Conservation (phyloP, 2,113 vertebrate species). For the Vicugna pacos region DNA sequence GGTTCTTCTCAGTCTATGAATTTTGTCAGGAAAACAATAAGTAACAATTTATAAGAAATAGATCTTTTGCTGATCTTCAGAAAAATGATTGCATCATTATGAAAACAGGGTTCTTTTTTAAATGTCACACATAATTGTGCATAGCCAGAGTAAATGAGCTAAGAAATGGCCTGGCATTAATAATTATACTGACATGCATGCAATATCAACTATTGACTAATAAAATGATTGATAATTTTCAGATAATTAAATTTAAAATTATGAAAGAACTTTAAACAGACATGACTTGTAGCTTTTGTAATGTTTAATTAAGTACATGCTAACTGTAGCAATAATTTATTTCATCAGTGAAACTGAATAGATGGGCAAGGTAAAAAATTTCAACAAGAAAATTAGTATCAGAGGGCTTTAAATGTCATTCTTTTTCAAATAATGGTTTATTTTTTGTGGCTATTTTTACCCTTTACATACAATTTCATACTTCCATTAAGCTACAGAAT, state of each 20-base stretch:
- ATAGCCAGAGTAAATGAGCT: conserved; percentile 88
- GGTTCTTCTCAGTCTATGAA: conserved; percentile 77
- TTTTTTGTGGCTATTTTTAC: conserved; percentile 15
- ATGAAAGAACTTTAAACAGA: conserved; percentile 87
- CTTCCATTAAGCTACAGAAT: conserved; percentile 52
- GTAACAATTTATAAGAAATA: conserved; percentile 84
- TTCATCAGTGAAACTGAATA: conserved; percentile 77
- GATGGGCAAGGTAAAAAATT: conserved; percentile 73
- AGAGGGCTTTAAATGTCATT: conserved; percentile 74
- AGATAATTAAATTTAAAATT: conserved; percentile 88
- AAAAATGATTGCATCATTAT: conserved; percentile 84
- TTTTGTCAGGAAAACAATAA: conserved; percentile 81
- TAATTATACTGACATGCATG: conserved; percentile 87
- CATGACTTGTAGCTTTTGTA: conserved; percentile 84
- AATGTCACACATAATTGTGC: conserved; percentile 89
- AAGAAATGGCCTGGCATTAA: conserved; percentile 86
- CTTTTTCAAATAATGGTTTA: conserved; percentile 3
- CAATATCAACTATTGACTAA: conserved; percentile 88
- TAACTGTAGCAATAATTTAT: conserved; percentile 85
- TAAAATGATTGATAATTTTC: conserved; percentile 90
- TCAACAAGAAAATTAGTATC: conserved; percentile 56
- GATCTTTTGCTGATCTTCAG: conserved; percentile 86
- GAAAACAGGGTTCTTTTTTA: conserved; percentile 86
- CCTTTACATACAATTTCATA: conserved; percentile 58
- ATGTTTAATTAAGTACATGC: conserved; percentile 86